These are phyloP conservation scores for Zosterops lateralis DNA, from an alignment of 2,113 vertebrate species.

Conservation along the genomic window DNA sequence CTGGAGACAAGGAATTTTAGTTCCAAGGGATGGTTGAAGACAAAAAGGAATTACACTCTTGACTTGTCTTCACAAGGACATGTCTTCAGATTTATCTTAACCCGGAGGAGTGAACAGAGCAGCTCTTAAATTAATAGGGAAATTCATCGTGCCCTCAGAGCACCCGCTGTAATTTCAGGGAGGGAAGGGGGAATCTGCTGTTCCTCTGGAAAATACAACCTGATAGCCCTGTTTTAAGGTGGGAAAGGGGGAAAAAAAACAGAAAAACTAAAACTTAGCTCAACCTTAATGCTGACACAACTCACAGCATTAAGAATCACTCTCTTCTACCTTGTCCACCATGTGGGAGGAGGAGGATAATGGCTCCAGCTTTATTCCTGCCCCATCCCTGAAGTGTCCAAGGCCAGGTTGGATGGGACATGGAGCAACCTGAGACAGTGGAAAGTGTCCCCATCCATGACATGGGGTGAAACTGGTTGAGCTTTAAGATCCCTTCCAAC, in stretches of 20 bases:
- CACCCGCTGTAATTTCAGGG: neutral
- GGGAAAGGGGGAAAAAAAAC: fast-evolving
- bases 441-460: neutral
- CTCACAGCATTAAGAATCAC: neutral
- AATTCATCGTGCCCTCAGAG: neutral
- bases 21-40: neutral
- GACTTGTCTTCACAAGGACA: slow-evolving; percentile 9
- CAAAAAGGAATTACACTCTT: neutral
- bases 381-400: neutral
- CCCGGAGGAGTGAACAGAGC: neutral
- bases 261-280: neutral
- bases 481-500: neutral
- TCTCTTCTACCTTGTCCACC: neutral
- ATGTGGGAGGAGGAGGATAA: neutral
- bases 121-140: neutral
- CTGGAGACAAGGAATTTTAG: neutral
- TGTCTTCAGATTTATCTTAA: neutral
- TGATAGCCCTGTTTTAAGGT: neutral
- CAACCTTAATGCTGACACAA: neutral
- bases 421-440: neutral
- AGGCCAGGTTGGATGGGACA: neutral
- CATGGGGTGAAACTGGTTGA: neutral
- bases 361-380: neutral
- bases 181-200: neutral
- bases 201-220: neutral